Conservation (phyloP, 2,797 vertebrate species). For the Cyprinodon diabolis region DNA sequence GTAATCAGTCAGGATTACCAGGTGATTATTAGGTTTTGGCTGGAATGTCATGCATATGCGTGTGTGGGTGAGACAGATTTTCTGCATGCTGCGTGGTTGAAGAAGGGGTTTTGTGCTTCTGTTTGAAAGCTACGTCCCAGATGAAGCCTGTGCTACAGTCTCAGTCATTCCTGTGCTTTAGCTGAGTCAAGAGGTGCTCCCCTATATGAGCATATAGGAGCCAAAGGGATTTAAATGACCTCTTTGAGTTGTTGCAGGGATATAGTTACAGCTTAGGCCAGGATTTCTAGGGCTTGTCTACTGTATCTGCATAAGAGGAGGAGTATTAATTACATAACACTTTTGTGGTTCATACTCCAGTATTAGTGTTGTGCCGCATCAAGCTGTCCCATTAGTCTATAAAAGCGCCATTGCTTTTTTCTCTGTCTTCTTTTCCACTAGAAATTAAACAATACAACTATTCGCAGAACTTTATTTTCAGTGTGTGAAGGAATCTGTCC, state of each 20-base stretch:
- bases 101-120: constrained; percentile 29
- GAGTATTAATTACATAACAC: constrained; percentile 77
- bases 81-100: constrained; percentile 63
- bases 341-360: constrained; percentile 50
- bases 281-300: constrained; percentile 55
- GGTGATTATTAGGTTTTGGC: constrained; percentile 17
- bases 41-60: constrained; percentile 21
- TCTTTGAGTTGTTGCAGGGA: constrained; percentile 33
- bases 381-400: constrained; percentile 50
- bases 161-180: constrained; percentile 44
- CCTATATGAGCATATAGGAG: constrained; percentile 28
- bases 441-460: constrained; percentile 13
- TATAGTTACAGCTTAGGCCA: constrained; percentile 60
- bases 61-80: constrained; percentile 36
- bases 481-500: neutral
- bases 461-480: neutral
- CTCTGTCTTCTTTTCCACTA: constrained; percentile 10
- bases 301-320: constrained; percentile 78
- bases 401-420: constrained; percentile 26
- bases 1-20: constrained; percentile 46
- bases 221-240: constrained; percentile 36
- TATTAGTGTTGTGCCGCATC: constrained; percentile 59
- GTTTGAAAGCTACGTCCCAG: constrained; percentile 37
- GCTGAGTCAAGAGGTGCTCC: constrained; percentile 55
- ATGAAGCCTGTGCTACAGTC: constrained; percentile 38